A percentile compares a stretch with the other conserved stretches of the same genome.
phyloP scores from a whole-genome alignment of 2,797 vertebrate species.

The Garrulus glandarius region DNA sequence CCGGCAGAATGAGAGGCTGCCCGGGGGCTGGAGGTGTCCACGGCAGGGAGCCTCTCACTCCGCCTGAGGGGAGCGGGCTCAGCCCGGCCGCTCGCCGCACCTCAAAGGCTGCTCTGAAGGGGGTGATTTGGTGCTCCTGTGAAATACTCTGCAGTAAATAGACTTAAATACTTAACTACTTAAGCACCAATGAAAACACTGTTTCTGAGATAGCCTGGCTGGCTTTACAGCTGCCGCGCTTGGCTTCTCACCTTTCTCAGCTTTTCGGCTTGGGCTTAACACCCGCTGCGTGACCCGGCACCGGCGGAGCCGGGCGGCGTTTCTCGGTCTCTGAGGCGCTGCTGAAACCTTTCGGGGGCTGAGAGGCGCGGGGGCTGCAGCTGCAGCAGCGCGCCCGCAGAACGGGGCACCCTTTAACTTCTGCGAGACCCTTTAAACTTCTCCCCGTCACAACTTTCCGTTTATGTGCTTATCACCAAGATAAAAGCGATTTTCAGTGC shows the following conservation, averaged over 20 bases:
- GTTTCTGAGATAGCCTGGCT: not conserved
- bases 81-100: accelerated
- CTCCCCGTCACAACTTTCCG: not conserved
- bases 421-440: not conserved
- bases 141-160: not conserved
- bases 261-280: not conserved
- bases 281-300: accelerated
- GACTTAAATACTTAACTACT: not conserved
- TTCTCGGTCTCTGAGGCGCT: not conserved
- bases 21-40: not conserved
- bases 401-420: not conserved
- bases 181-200: not conserved
- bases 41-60: not conserved
- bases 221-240: not conserved
- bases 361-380: not conserved
- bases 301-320: accelerated
- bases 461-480: not conserved
- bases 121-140: not conserved
- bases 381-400: not conserved
- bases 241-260: not conserved
- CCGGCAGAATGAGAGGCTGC: too few species aligned
- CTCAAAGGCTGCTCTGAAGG: not conserved
- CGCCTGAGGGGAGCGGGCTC: not conserved
- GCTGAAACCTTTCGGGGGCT: too few species aligned
- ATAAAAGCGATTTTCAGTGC: not conserved